A percentile compares a stretch with the other conserved stretches of the same genome.
Evolutionary conservation across 1,140 invertebrate genomes (phyloP).

Genomic region (Drosophila ananassae): DNA sequence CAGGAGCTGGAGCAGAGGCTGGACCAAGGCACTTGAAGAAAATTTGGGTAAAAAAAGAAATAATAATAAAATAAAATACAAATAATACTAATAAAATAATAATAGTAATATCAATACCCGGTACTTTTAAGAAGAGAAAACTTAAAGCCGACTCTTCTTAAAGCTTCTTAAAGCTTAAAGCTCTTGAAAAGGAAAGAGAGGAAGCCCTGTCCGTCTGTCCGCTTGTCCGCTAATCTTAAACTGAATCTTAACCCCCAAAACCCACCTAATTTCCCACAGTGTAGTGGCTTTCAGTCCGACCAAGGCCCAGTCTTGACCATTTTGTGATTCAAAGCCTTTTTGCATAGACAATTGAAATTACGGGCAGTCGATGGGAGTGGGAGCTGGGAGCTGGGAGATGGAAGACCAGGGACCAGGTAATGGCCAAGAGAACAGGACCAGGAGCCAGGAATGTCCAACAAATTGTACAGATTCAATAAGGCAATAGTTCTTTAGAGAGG

Average conservation of each 20-base stretch:
- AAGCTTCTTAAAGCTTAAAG: too few species aligned
- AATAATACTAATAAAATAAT: too few species aligned
- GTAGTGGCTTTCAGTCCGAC: not conserved
- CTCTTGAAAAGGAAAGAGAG: too few species aligned
- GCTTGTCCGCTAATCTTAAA: too few species aligned
- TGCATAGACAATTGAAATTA: conserved; percentile 82
- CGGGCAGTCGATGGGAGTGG: not conserved
- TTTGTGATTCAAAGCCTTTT: conserved; percentile 71
- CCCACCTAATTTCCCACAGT: not conserved
- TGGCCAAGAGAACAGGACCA: not conserved
- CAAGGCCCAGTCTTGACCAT: conserved; percentile 48
- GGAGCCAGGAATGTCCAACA: conserved; percentile 45
- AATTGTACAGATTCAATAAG: conserved; percentile 81
- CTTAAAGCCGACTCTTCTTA: too few species aligned
- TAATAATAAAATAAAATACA: too few species aligned
- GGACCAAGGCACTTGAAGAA: conserved; percentile 5
- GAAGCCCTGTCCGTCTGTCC: too few species aligned
- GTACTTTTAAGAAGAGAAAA: too few species aligned
- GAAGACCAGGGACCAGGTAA: not conserved
- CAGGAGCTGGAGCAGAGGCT: conserved; percentile 8
- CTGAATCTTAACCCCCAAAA: too few species aligned
- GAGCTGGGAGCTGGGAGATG: conserved; percentile 1
- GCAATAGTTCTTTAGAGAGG: not conserved
- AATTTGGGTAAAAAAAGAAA: not conserved
- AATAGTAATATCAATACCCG: too few species aligned